Evolutionary conservation across 2,888 invertebrate species (phyloP), one percentile per base, ranked within the genome.

Genomic region (Yponomeuta cagnagella): DNA sequence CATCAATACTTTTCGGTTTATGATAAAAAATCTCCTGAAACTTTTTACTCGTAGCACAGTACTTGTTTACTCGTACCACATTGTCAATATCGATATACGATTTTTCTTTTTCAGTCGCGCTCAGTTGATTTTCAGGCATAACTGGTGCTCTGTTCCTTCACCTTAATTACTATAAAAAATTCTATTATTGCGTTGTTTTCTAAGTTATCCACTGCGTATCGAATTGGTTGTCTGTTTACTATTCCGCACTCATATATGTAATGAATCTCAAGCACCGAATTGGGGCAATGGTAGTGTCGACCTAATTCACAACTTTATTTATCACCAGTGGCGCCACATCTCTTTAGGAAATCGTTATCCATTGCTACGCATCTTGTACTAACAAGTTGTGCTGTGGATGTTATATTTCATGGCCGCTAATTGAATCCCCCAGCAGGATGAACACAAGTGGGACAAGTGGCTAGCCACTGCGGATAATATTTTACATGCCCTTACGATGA

Each of bases 141-240:
- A 43, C 43, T 8, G 15, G 52, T 15, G 15, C 52, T 58, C 52
- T 15, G 12, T 52, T 6, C 52, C 52, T 23, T 23, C 23, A 12
- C 10, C 52, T 12, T 8, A 52, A 12, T 3, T 52, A 52, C 33
- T 33, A 52, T 52, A 52, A 52, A 12, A 52, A 5, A 2, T 31
- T 10, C 64, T 30, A 6, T n/a, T 31, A 23, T 5, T 10, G 64
- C 10, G 31, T 65, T 65, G 65, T 33, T 65, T 12, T 33, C 10
- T 10, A 8, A 65, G 12, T 31, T 65, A 33, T 65, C 33, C 30
- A 65, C 65, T 65, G 30, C 1, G 33, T 65, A 31, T 12, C 30
- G 30, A 12, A 65, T 76, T 81, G 80, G 80, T 80, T 77, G 76
- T 77, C 79, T 79, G 75, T 75, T 83, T 81, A 78, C 77, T 80